These are phyloP conservation scores for Scolopax mira DNA, from an alignment of 2,113 vertebrate species.

Conservation along the genomic window DNA sequence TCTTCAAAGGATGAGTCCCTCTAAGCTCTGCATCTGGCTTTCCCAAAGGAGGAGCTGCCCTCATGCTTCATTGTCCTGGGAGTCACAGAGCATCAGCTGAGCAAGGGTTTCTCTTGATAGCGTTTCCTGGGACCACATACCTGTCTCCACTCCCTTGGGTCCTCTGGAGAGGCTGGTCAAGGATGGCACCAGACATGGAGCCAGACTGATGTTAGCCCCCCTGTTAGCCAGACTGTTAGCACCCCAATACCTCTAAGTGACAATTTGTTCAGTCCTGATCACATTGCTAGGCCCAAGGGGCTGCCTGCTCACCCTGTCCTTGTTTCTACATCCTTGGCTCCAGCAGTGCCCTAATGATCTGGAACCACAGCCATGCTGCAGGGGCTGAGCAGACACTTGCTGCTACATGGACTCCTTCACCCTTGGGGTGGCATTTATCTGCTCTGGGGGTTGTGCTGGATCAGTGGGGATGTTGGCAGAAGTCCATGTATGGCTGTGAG, in stretches of 20 bases:
- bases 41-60: not conserved
- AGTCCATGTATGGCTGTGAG: not conserved
- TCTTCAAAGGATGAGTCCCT: not conserved
- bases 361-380: not conserved
- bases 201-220: no score
- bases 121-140: not conserved
- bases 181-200: not conserved
- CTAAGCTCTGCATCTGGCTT: not conserved
- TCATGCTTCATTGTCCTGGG: not conserved
- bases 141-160: not conserved
- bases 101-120: not conserved
- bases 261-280: not conserved
- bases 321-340: not conserved
- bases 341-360: not conserved
- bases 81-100: not conserved
- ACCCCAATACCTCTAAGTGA: no score
- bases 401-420: not conserved
- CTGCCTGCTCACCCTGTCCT: not conserved
- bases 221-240: no score
- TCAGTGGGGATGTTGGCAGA: not conserved
- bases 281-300: accelerated
- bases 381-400: not conserved
- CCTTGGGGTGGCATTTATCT: not conserved
- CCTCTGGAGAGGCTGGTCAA: not conserved
- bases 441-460: not conserved